These are phyloP conservation scores for Rhadina sibilatrix DNA, from an alignment of 2,113 vertebrate species.

Conservation along the genomic window DNA sequence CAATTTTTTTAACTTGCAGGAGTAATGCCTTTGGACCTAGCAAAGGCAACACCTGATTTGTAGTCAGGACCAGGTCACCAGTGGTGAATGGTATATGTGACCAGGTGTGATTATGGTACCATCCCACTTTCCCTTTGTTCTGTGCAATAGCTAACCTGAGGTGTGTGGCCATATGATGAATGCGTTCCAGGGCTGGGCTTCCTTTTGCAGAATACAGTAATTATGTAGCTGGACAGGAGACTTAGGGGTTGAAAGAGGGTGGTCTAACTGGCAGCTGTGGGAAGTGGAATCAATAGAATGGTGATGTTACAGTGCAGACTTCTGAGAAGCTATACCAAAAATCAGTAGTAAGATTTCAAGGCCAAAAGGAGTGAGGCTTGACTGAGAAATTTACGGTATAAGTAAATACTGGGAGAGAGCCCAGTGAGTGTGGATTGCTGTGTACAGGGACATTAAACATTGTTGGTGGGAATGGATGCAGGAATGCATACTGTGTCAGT, in stretches of 20 bases:
- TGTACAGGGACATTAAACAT: not conserved
- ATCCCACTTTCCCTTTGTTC: not conserved
- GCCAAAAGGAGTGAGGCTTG: not conserved
- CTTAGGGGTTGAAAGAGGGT: not conserved
- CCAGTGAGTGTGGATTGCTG: fast-evolving
- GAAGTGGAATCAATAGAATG: not conserved
- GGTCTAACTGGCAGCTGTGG: not conserved
- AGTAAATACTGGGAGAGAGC: not conserved
- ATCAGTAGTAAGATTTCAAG: not conserved
- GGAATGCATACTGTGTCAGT: not conserved
- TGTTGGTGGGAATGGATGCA: not conserved
- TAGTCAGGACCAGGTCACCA: not conserved
- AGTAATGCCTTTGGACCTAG: not conserved
- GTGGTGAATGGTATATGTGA: not conserved
- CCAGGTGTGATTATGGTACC: not conserved
- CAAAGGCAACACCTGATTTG: not conserved
- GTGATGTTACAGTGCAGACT: not conserved
- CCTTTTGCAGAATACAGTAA: not conserved
- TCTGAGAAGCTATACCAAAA: not conserved
- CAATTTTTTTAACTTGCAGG: not conserved
- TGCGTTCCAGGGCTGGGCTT: not conserved
- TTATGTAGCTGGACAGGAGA: not conserved
- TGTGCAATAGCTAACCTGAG: not conserved
- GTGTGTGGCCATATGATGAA: not conserved
- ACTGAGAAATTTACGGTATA: fast-evolving